Evolutionary conservation across 2,888 invertebrate species (phyloP).

Genomic region (Eledona agricola): DNA sequence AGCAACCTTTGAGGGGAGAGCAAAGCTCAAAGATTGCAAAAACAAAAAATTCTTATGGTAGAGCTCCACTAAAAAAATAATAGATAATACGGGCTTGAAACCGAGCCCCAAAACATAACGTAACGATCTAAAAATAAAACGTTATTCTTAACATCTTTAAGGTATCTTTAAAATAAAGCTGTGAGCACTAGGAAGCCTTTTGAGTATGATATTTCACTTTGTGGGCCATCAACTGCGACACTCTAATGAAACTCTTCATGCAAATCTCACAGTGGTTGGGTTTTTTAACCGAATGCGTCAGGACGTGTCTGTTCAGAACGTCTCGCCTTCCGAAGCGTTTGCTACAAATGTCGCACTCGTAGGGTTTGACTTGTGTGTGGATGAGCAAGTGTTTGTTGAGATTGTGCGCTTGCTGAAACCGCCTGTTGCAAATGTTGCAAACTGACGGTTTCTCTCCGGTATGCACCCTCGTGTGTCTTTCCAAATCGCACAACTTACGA

Average conservation of each 20-base stretch:
- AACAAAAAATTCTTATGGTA: no score
- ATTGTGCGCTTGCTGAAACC: conserved; percentile 58
- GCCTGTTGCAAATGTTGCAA: conserved; percentile 56
- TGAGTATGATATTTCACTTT: conserved; percentile 45
- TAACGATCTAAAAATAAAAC: no score
- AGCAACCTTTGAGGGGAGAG: no score
- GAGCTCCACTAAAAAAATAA: no score
- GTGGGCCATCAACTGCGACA: conserved; percentile 50
- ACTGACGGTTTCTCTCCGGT: conserved; percentile 60
- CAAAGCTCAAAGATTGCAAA: no score
- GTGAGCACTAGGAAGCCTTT: conserved; percentile 15
- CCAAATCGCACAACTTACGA: conserved; percentile 58
- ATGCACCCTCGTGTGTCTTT: conserved; percentile 59
- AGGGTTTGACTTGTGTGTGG: conserved; percentile 58
- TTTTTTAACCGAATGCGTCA: conserved; percentile 59
- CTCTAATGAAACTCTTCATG: conserved; percentile 55
- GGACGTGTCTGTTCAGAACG: conserved; percentile 57
- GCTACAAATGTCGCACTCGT: conserved; percentile 58
- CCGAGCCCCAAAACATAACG: no score
- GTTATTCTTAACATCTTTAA: no score
- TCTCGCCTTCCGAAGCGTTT: conserved; percentile 59
- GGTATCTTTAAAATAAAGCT: no score
- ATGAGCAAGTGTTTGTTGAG: conserved; percentile 59
- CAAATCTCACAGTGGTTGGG: conserved; percentile 56
- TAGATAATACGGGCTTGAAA: no score